Evolutionary conservation across 2,888 invertebrate species (phyloP).

Genomic region (Caenorhabditis auriculariae): DNA sequence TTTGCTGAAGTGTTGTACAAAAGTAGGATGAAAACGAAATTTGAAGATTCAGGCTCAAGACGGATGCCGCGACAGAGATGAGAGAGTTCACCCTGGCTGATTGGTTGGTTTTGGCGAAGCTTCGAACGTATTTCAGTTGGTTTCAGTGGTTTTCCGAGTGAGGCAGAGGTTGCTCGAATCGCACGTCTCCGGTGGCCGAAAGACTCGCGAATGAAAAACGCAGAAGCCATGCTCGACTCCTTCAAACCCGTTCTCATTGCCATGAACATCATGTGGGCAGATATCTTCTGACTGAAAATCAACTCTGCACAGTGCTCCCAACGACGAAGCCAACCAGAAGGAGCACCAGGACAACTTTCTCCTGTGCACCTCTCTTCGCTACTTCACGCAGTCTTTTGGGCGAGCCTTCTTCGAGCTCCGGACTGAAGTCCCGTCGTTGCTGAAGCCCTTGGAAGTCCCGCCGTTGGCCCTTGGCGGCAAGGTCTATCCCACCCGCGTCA

Average conservation of each 20-base stretch:
- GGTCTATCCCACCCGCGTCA: constrained; percentile 24
- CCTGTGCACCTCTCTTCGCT: constrained; percentile 28
- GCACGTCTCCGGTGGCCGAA: constrained; percentile 19
- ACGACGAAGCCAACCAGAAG: constrained; percentile 14
- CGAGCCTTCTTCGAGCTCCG: constrained; percentile 44
- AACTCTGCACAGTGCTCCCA: background rate
- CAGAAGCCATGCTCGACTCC: constrained; percentile 45
- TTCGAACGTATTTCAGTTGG: too few species aligned
- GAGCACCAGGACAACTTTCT: constrained; percentile 29
- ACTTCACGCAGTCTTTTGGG: constrained; percentile 46
- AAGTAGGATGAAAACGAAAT: too few species aligned
- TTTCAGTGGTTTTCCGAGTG: constrained; percentile 3
- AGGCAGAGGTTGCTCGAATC: constrained; percentile 6
- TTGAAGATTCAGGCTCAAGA: too few species aligned
- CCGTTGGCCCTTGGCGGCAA: constrained; percentile 12
- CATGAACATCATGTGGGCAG: constrained; percentile 16
- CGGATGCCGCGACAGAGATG: too few species aligned
- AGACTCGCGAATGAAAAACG: constrained; percentile 48
- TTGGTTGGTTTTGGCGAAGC: too few species aligned
- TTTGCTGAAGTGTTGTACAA: constrained; percentile 16
- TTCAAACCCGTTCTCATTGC: constrained; percentile 28
- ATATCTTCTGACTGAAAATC: background rate
- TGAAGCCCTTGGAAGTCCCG: constrained; percentile 10
- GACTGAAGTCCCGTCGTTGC: constrained; percentile 71
- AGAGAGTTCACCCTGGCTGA: too few species aligned